Percentiles rank a stretch among this genome's conserved stretches.
Conservation (phyloP, 2,113 vertebrate genomes). For the Thamnophis sirtalis region DNA sequence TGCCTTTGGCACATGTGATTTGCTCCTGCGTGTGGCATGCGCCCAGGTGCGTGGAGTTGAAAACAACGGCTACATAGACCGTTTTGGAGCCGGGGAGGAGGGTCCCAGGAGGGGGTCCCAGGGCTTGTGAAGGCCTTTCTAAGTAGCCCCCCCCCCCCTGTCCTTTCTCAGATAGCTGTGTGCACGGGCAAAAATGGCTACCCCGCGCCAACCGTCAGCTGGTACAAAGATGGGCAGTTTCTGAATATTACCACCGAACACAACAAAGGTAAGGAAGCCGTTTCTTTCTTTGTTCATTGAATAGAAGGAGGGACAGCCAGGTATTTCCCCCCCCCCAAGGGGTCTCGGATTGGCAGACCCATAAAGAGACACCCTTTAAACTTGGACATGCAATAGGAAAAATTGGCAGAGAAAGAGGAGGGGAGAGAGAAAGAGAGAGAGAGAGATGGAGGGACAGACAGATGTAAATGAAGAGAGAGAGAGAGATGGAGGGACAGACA, state of each 20-base stretch:
- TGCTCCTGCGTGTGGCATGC: too few species aligned
- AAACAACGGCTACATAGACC: too few species aligned
- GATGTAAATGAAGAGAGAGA: too few species aligned
- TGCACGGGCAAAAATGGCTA: conserved; percentile 75
- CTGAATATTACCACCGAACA: conserved; percentile 65
- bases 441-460: too few species aligned
- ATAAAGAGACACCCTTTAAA: not conserved
- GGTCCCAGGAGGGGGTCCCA: too few species aligned
- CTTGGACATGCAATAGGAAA: not conserved
- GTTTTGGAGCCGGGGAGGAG: too few species aligned
- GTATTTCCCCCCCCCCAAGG: not conserved
- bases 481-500: too few species aligned
- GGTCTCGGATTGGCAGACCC: not conserved
- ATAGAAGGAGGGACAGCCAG: not conserved
- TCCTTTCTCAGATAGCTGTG: conserved; percentile 52
- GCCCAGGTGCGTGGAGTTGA: too few species aligned
- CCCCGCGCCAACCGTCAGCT: conserved; percentile 74
- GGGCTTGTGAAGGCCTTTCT: not conserved
- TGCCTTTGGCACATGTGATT: too few species aligned
- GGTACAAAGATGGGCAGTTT: conserved; percentile 74
- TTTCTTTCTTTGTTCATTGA: not conserved
- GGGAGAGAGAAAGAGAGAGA: too few species aligned
- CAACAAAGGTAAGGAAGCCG: conserved; percentile 62
- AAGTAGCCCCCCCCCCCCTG: not conserved
- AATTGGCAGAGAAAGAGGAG: not conserved